Evolutionary conservation across 2,888 invertebrate species (phyloP), one percentile per base, ranked within the genome.

Genomic region (Eupithecia tripunctaria): DNA sequence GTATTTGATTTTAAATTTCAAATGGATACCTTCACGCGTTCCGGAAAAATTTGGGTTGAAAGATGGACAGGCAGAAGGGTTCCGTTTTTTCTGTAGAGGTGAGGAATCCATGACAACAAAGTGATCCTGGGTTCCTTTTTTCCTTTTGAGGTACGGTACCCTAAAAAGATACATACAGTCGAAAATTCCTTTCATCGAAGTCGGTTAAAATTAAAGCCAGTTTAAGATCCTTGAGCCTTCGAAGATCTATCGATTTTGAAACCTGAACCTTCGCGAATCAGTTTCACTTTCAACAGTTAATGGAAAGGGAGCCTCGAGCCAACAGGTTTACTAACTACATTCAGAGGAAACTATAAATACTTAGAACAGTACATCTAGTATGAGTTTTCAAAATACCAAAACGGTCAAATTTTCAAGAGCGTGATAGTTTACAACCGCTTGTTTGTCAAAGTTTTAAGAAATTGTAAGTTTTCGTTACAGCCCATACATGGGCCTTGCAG

Each of bases 291-390:
- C 68, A 67, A 68, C 51, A 68, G n/a, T n/a, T 47, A 47, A 51
- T 51, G 27, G 73, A 73, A 73, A 74, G 73, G 73, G 47, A 21
- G 73, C 59, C 59, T 32, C 62, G 47, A 38, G 38, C 47, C 7
- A 79, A 77, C 80, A 68, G 71, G 80, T 77, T 77, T 72, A 27
- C 38, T 29, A 60, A 77, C 77, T 75, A 73, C 75, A 70, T 78
- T 74, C 62, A 78, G 64, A 80, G 84, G 84, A 83, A 83, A 76
- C 77, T 71, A 79, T 82, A 82, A 75, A 81, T 83, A 72, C 64
- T n/a, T 36, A 64, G 12, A 25, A 56, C 56, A 25, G 56, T 51
- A n/a, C 25, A 1, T 12, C 25, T 56, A 56, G 56, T 56, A 56
- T 1, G 56, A 56, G 56, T 56, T 56, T 56, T 21, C 12, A 10